phyloP scores from a whole-genome alignment of 2,888 invertebrate species.

The Drosophila lutescens region DNA sequence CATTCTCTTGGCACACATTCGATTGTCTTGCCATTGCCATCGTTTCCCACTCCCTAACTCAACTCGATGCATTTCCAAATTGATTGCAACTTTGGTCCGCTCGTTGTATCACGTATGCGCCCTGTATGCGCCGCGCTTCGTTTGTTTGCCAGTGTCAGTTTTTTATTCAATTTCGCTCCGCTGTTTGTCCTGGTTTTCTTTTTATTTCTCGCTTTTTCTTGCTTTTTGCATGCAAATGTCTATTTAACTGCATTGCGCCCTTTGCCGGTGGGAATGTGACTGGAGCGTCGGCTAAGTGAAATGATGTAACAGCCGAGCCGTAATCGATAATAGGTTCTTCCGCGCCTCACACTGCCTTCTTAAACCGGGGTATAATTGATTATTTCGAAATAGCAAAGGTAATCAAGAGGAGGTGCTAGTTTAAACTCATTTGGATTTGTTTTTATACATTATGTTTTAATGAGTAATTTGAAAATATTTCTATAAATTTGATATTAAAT shows the following conservation, averaged over 20 bases:
- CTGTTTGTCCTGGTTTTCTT: constrained; percentile 68
- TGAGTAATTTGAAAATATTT: no score
- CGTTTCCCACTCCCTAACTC: constrained; percentile 11
- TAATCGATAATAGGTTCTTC: constrained; percentile 66
- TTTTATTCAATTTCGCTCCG: constrained; percentile 68
- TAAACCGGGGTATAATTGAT: constrained; percentile 20
- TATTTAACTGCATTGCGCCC: constrained; percentile 72
- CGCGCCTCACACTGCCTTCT: constrained; percentile 4
- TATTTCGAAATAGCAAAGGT: constrained; percentile 2
- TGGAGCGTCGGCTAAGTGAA: constrained; percentile 60
- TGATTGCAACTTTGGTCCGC: constrained; percentile 76
- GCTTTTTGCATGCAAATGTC: constrained; percentile 76
- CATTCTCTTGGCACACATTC: constrained; percentile 36
- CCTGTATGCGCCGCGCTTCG: constrained; percentile 32
- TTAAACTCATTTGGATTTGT: neutral
- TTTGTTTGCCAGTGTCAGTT: constrained; percentile 50
- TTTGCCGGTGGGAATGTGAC: constrained; percentile 29
- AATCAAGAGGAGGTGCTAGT: neutral
- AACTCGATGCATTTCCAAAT: constrained; percentile 74
- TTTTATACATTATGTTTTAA: no score
- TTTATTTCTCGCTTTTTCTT: constrained; percentile 54
- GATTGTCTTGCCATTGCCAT: constrained; percentile 24
- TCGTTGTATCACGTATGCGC: constrained; percentile 47
- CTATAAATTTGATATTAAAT: no score
- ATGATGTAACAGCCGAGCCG: constrained; percentile 76